phyloP scores from a whole-genome alignment of 2,797 vertebrate genomes.

The Schizopygopsis pylzovi region DNA sequence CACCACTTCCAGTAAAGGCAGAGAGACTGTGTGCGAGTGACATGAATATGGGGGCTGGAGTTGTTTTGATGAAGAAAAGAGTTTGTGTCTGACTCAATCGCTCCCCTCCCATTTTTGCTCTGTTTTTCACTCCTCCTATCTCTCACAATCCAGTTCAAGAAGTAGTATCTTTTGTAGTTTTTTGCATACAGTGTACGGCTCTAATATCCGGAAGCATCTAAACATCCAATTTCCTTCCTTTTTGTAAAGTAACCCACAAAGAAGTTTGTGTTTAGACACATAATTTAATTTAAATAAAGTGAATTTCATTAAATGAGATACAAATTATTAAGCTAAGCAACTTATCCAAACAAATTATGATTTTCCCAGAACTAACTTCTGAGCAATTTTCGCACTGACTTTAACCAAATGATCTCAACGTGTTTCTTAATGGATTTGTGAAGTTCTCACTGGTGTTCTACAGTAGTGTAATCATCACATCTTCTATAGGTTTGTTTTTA shows the following conservation, averaged over 20 bases:
- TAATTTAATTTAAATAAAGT: neutral
- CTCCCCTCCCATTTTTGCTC: conserved; percentile 53
- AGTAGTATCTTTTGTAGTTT: neutral
- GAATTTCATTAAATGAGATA: neutral
- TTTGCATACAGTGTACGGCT: neutral
- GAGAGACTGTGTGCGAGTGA: conserved; percentile 18
- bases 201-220: neutral
- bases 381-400: neutral
- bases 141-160: conserved; percentile 23
- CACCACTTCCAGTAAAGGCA: conserved; percentile 49
- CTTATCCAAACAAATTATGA: neutral
- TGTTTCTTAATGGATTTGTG: neutral
- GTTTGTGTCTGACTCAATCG: conserved; percentile 63
- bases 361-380: neutral
- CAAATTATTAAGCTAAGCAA: neutral
- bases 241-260: neutral
- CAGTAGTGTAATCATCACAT: neutral
- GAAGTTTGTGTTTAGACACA: neutral
- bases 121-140: conserved; percentile 43
- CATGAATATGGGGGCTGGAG: conserved; percentile 55
- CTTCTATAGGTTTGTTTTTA: neutral
- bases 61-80: conserved; percentile 61
- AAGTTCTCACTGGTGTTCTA: neutral
- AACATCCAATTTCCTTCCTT: neutral
- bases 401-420: neutral